Evolutionary conservation across 2,888 invertebrate genomes (phyloP), one percentile per base, ranked within the genome.

Genomic region (Drosophila suboccidentalis): DNA sequence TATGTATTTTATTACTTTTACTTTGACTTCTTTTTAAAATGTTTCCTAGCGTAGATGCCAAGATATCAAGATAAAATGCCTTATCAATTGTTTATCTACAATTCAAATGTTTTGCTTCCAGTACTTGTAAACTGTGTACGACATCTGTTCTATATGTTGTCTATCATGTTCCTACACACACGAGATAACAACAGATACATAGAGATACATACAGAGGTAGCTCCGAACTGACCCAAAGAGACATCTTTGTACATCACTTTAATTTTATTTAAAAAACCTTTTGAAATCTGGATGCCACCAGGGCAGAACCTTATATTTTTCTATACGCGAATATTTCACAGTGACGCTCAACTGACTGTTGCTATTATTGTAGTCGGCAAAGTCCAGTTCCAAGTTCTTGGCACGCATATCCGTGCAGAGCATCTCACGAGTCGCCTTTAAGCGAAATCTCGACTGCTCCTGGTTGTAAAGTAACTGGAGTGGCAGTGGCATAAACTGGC

Each of bases 261-360:
- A 34, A 38, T 41, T 74, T 65, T 71, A 86, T 82, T 87, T 82
- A 32, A 84, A 60, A 53, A 90, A 87, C 50, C 68, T 84, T 50
- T 82, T 79, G 58, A 93, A 94, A 46, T 92, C 91, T 1, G 94
- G 95, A 91, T 95, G 94, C 96, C 96, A 96, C 96, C 96, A 96
- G 77, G 95, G 94, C 50, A 95, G 81, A 3, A 95, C 93, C 79
- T 93, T 93, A 17, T 93, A 93, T 80, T 93, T 93, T 47, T 93
- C 90, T 38, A 95, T 94, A 22, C 93, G 93, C 66, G 94, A 93
- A 61, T 95, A 92, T 41, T 93, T 90, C 10, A 94, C 91, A 17
- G 93, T 91, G 9, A 92, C 91, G 11, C 80, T 68, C 34, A 83
- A 74, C 36, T 54, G 44, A 10, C 29, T 66, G 15, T 53, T 61